Base-by-base conservation (phyloP, 2,797 vertebrate genomes). In the Dromococcyx pavoninus region DNA sequence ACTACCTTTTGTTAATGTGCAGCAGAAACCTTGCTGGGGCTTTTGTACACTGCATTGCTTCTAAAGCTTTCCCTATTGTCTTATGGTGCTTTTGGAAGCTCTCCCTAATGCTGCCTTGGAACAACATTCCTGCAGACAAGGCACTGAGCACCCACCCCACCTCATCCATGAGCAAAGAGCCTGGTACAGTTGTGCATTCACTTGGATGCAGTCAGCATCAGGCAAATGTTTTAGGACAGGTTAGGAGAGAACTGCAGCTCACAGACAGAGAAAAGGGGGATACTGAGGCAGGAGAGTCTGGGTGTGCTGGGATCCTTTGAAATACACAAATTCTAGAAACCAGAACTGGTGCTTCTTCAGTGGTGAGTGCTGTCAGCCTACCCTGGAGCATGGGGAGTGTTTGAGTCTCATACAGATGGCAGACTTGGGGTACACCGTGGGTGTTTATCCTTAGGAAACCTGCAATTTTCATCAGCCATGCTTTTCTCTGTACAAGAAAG, bases 111-210 rank as follows among this genome's bases (percentile, higher is more conserved):
- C 44, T 14, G 18, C 1, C 0, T 14, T 9, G 70, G 27, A 57
- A 22, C 30, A 5, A 43, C 1, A 2, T 17, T 37, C 53, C 51
- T 9, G 22, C 35, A 23, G 30, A 2, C 5, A 4, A 7, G 35
- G 51, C 35, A n/a, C 35, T 8, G 41, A 39, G 51, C 28, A 12
- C 7, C 25, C 25, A 12, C 7, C 25, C 25, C 22, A 3, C 44
- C 35, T 56, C 51, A 15, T 7, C 58, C 8, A 0, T 3, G 5
- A 5, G 67, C 33, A 2, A 35, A 17, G 62, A 58, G 28, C 44
- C 0, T 1, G 8, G 19, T 7, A 7, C 9, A 1, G 37, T 12
- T 15, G 53, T 15, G 28, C 7, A 0, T 12, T 37, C n/a, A 0
- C 65, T 39, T 35, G 64, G 48, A 9, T 8, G 19, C 27, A 13